phyloP scores from a whole-genome alignment of 2,797 vertebrate genomes.

The Pangasius sanitwongsei region DNA sequence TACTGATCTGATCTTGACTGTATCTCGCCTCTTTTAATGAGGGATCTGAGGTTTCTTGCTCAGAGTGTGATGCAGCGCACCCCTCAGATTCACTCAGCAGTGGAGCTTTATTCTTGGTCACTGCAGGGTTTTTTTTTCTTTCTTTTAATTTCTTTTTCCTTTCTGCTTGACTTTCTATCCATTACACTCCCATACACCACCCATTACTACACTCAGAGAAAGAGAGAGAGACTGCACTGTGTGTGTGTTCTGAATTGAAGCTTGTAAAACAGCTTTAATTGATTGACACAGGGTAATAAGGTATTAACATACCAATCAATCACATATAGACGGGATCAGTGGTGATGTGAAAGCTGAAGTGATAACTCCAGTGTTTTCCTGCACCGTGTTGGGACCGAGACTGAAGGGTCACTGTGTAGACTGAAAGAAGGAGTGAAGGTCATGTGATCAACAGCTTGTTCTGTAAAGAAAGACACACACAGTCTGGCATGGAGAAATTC shows the following conservation, averaged over 20 bases:
- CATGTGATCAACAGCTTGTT: slow-evolving; percentile 13
- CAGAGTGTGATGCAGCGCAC: neutral
- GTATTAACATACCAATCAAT: neutral
- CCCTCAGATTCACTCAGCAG: neutral
- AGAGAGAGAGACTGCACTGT: neutral
- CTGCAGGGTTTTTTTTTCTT: neutral
- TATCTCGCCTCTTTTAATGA: neutral
- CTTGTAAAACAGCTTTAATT: neutral
- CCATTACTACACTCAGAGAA: neutral
- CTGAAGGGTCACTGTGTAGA: neutral
- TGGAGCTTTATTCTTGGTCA: neutral
- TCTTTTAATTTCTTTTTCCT: neutral
- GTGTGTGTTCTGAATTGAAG: slow-evolving; percentile 12
- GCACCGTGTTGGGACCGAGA: neutral
- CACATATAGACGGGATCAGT: neutral
- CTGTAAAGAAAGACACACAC: neutral
- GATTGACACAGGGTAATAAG: slow-evolving; percentile 7
- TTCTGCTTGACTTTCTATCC: neutral
- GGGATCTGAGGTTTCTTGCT: neutral
- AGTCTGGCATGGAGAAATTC: neutral
- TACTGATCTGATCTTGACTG: neutral
- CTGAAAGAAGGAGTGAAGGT: neutral
- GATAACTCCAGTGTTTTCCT: neutral
- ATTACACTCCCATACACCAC: neutral
- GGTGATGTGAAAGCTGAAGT: neutral